Evolutionary conservation across 2,888 invertebrate genomes (phyloP).

Genomic region (Lottia gigantea): DNA sequence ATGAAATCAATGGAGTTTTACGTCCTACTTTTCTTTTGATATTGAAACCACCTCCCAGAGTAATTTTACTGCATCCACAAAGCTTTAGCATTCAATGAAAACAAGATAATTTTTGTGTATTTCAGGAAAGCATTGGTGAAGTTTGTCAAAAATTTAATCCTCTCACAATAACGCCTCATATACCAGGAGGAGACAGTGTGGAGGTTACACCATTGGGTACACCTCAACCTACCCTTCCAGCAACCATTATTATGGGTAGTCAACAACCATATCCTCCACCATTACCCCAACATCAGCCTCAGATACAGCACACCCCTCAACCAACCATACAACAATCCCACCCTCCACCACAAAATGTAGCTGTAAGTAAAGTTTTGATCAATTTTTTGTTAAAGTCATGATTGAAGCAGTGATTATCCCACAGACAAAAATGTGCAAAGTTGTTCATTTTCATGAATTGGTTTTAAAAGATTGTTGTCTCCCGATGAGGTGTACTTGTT

Average conservation of each 20-base stretch:
- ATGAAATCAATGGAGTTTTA: too few species aligned
- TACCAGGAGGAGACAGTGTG: neutral
- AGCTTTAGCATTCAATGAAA: too few species aligned
- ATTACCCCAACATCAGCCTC: conserved; percentile 22
- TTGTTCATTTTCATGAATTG: too few species aligned
- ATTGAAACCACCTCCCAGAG: too few species aligned
- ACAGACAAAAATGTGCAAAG: too few species aligned
- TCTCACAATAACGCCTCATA: neutral
- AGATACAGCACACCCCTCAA: neutral
- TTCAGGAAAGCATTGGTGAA: neutral
- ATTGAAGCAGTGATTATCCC: too few species aligned
- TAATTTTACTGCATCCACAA: too few species aligned
- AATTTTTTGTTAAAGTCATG: too few species aligned
- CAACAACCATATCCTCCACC: conserved; percentile 27
- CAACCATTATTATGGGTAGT: conserved; percentile 15
- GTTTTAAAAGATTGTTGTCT: too few species aligned
- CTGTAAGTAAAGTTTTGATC: neutral
- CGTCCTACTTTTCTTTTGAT: too few species aligned
- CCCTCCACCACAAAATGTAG: conserved; percentile 7
- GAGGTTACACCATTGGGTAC: neutral
- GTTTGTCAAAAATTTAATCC: neutral
- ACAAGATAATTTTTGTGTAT: neutral
- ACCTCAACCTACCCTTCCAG: conserved; percentile 7
- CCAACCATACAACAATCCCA: too few species aligned
- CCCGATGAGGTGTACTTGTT: too few species aligned